phyloP scores from a whole-genome alignment of 1,140 invertebrate species.

The Drosophila grimshawi region DNA sequence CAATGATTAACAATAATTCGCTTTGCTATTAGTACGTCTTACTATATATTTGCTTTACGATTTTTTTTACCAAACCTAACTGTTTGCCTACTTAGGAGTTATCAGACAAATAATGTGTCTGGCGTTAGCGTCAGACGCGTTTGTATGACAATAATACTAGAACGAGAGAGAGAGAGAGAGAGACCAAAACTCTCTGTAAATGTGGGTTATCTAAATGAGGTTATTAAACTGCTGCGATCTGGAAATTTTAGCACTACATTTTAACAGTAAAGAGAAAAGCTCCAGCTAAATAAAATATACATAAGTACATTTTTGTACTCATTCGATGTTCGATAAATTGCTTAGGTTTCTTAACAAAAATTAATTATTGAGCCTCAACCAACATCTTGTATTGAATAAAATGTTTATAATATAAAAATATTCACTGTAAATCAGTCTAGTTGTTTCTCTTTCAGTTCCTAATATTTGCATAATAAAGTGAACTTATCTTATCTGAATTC shows the following conservation, averaged over 20 bases:
- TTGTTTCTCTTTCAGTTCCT: too few relatives aligned
- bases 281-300: too few relatives aligned
- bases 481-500: too few relatives aligned
- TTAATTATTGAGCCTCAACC: too few relatives aligned
- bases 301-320: too few relatives aligned
- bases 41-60: not conserved
- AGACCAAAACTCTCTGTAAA: slow-evolving; percentile 23
- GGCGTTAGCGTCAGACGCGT: not conserved
- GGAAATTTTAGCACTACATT: slow-evolving; percentile 2
- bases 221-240: slow-evolving; percentile 30
- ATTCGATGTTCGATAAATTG: too few relatives aligned
- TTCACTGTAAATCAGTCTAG: too few relatives aligned
- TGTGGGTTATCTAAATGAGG: slow-evolving; percentile 34
- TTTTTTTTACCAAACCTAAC: slow-evolving; percentile 26
- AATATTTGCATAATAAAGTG: too few relatives aligned
- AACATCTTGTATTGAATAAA: too few relatives aligned
- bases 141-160: too few relatives aligned
- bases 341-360: too few relatives aligned
- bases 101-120: slow-evolving; percentile 15
- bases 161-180: not conserved
- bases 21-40: not conserved
- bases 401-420: too few relatives aligned
- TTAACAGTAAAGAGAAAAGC: slow-evolving; percentile 21
- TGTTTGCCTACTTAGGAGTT: slow-evolving; percentile 31
- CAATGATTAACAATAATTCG: not conserved